Base-by-base conservation (phyloP, 2,888 invertebrate species). In the Drosophila aldrichi region DNA sequence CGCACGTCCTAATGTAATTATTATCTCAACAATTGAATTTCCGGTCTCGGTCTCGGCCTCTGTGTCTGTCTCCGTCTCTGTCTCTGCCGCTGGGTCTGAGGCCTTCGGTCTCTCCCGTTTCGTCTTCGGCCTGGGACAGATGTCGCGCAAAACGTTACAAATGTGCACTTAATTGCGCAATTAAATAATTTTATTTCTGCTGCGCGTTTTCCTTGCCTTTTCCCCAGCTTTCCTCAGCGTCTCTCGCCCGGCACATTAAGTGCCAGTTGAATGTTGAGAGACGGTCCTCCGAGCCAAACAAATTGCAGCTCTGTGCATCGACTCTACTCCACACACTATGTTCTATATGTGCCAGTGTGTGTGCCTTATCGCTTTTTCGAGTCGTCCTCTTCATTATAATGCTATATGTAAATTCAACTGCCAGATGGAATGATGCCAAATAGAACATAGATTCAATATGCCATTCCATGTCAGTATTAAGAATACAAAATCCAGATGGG, bases 1-100 rank as follows among this genome's bases (percentile, higher is more conserved):
- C 88, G 79, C 90, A 87, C 88, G 90, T 90, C 91, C 89, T 90
- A 89, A 85, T 87, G 88, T 87, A 91, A 91, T 91, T 91, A 91
- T 89, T 82, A 83, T 89, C 84, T 83, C 85, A 89, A 90, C 91
- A 91, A 91, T 91, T 91, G 92, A 91, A 91, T 91, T 91, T 91
- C 91, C 91, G 91, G 91, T 89, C 79, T 72, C 54, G 29, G 68
- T 25, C 66, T 44, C 58, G 91, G 91, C 84, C 29, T 29, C 1
- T 3, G 8, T 0, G 78, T 70, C 52, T 22, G 66, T 40, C 66
- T 41, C 58, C 48, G 46, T 48, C 63, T 70, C 67, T 48, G 57
- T 58, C 59, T 25, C 63, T 60, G 38, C 56, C 56, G 25, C 63
- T 60, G 38, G 43, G 38, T 63, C 73, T 70, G 41, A 32, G 18